Evolutionary conservation across 35 echinoderm and acorn worm genomes (phyloP), one percentile per base, ranked within the genome.

Genomic region (Ophioderma brevispina): DNA sequence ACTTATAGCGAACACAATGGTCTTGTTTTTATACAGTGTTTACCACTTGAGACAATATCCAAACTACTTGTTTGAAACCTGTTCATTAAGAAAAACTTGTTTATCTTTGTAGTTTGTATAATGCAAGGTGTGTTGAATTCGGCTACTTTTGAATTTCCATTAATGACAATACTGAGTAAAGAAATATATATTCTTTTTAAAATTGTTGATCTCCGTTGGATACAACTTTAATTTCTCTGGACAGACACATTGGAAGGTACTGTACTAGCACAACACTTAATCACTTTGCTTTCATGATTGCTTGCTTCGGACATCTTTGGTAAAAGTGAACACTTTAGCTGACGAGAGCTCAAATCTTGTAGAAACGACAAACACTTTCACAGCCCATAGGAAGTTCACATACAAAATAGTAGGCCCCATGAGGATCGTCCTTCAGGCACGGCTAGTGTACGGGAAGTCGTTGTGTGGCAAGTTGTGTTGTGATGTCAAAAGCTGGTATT

Each of bases 401-500:
- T 25, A 70, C 2, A 70, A 70, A 25, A 70, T 30, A 25, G 59
- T 70, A 70, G 59, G 59, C 59, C 59, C n/a, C 59, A 4, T 70
- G 59, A 70, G 15, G 59, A 30, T 70, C 5, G 41, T 46, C 41
- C 59, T 70, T 30, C 59, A 70, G 59, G 59, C 59, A 70, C 59
- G 23, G 41, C 41, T 70, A 70, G 17, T 25, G 59, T 30, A 70
- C 3, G n/a, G 28, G 59, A 25, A 18, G 59, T 70, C 28, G n/a
- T 70, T 25, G 59, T 70, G 59, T 70, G 59, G 59, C 59, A 70
- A 70, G 59, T 70, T 70, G 59, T 70, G 59, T 70, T 25, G 59
- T 70, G 59, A 70, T 70, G 59, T 70, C 59, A 70, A 46, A 46
- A 46, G 41, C 59, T 70, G 59, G 59, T 70, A 70, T 70, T 70